Percentiles rank a stretch among this genome's conserved stretches.
phyloP scores from a whole-genome alignment of 2,888 invertebrate species.

The Hemicrepidius hirtus region DNA sequence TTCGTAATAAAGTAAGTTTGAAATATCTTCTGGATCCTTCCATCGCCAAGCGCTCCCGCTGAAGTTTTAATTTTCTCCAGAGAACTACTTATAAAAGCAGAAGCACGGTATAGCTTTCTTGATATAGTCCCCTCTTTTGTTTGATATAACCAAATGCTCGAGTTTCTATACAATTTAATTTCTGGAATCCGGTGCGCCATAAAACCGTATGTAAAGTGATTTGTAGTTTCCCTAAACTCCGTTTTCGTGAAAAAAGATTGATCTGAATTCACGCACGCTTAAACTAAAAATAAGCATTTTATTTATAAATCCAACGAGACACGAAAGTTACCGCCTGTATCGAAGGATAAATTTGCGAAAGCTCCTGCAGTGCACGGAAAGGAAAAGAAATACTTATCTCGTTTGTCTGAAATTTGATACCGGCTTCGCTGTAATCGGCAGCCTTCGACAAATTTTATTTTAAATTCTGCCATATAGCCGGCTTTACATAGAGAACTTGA shows the following conservation, averaged over 20 bases:
- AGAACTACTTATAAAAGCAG: conserved; percentile 54
- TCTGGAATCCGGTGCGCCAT: not conserved
- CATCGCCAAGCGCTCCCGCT: conserved; percentile 46
- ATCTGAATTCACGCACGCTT: conserved; percentile 3
- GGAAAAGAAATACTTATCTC: conserved; percentile 15
- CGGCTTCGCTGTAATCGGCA: conserved; percentile 11
- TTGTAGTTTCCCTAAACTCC: not conserved
- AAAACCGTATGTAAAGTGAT: conserved; percentile 14
- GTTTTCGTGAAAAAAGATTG: conserved; percentile 19
- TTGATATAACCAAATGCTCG: conserved; percentile 3
- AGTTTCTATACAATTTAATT: conserved; percentile 13
- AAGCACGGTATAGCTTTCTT: conserved; percentile 24
- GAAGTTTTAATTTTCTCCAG: conserved; percentile 56
- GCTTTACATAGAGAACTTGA: not conserved
- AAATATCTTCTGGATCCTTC: conserved; percentile 59
- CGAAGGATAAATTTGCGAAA: conserved; percentile 14
- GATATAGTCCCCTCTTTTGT: not conserved
- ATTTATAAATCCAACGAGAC: conserved; percentile 21
- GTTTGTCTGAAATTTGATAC: conserved; percentile 22
- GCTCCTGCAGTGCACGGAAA: conserved; percentile 25
- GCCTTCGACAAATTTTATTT: conserved; percentile 14
- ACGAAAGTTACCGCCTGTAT: conserved; percentile 14
- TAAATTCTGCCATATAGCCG: not conserved
- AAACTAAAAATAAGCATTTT: conserved; percentile 23
- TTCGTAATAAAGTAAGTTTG: conserved; percentile 60